phyloP scores from a whole-genome alignment of 1,140 invertebrate species.

The Pantala flavescens region DNA sequence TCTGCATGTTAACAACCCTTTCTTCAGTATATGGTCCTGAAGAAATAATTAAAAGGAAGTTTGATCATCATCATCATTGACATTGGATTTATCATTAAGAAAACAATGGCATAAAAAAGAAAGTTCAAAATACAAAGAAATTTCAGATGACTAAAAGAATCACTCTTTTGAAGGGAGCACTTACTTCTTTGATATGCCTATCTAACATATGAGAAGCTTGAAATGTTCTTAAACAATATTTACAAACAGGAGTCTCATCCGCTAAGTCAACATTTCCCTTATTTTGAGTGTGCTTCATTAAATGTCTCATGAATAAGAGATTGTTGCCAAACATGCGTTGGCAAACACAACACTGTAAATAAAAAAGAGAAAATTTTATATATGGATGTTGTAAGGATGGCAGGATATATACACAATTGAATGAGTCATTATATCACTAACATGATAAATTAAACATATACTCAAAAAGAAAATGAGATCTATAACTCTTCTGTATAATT shows the following conservation, averaged over 20 bases:
- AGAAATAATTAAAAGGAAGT: not conserved
- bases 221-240: not conserved
- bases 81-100: too few relatives aligned
- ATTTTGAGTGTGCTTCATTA: conserved; percentile 2
- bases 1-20: conserved; percentile 23
- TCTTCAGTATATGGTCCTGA: conserved; percentile 14
- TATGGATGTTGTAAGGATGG: too few relatives aligned
- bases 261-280: not conserved
- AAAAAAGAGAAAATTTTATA: too few relatives aligned
- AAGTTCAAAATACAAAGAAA: too few relatives aligned
- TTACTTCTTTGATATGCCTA: not conserved
- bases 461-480: too few relatives aligned
- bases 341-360: not conserved
- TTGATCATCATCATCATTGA: too few relatives aligned
- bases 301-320: not conserved
- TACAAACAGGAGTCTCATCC: not conserved
- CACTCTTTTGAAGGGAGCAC: not conserved
- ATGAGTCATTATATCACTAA: too few relatives aligned
- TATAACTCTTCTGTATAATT: too few relatives aligned
- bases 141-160: too few relatives aligned
- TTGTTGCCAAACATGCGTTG: not conserved
- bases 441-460: too few relatives aligned
- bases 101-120: too few relatives aligned
- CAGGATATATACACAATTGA: too few relatives aligned
- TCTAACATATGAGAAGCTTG: not conserved